Evolutionary conservation across 2,888 invertebrate genomes (phyloP), one percentile per base, ranked within the genome.

Genomic region (Papilio protenor): DNA sequence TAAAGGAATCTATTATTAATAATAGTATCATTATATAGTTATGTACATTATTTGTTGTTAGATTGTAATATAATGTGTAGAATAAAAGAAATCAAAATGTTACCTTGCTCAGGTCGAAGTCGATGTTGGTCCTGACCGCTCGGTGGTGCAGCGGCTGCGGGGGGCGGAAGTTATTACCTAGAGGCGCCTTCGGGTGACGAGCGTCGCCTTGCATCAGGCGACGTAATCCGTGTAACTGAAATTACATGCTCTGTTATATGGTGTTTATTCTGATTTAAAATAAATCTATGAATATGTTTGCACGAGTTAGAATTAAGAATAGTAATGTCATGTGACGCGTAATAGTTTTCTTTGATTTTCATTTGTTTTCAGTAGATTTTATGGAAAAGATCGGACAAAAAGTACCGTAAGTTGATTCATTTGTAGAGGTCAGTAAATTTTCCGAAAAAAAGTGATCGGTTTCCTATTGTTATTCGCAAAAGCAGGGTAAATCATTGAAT

Each of bases 151-250:
- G 96, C 76, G 98, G 97, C 93, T 98, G 98, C 73, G 98, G 97
- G 79, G 99, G 99, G 87, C 99, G 96, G 94, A 97, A 98, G 95
- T 99, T 99, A 95, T 98, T 98, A 85, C 98, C 98, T 90, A 99
- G 96, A 33, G 98, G 98, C 75, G 98, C 98, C 92, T 97, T 98
- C 69, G 98, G 97, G 91, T 97, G 97, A 87, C 96, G 96, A 85
- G 96, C 96, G 89, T 98, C 98, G 81, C 98, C 98, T 91, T 98
- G 98, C 97, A 98, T 98, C 90, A 98, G 95, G 85, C 97, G 96
- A 84, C 98, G 95, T 85, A 98, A 94, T 81, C 96, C 97, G 91
- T 97, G 96, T 91, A 98, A 95, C 98, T 98, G 93, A 81, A 85
- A 85, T 84, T 23, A 40, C 82, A 86, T 81, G 84, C 82, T 85